These are phyloP conservation scores for Tringa solitaria DNA, from an alignment of 2,113 vertebrate genomes.

Conservation along the genomic window DNA sequence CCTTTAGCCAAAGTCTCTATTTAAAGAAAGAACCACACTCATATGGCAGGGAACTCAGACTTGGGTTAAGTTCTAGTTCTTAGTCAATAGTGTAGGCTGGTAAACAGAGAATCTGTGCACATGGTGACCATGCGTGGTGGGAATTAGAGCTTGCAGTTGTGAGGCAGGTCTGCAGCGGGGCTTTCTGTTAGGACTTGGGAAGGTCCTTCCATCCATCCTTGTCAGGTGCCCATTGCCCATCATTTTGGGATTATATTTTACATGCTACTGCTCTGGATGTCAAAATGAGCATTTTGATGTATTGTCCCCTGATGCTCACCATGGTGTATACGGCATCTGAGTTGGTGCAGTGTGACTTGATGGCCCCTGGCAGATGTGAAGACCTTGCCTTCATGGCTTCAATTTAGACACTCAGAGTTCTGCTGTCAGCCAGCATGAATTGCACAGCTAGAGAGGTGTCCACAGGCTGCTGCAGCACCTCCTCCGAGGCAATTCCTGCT, in stretches of 20 bases:
- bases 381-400: neutral
- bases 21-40: neutral
- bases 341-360: neutral
- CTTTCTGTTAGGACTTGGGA: neutral
- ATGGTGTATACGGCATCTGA: rapidly evolving
- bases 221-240: neutral
- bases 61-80: neutral
- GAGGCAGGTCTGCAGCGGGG: neutral
- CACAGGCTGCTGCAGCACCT: neutral
- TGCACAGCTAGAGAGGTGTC: neutral
- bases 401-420: neutral
- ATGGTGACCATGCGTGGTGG: rapidly evolving
- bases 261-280: neutral
- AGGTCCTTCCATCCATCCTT: neutral
- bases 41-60: neutral
- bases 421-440: neutral
- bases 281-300: neutral
- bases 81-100: neutral
- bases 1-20: neutral
- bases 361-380: neutral
- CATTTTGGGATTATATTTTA: neutral
- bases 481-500: neutral
- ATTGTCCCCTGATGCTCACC: rapidly evolving
- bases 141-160: neutral
- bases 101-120: neutral